These are phyloP conservation scores for Aphelinus certus DNA, from an alignment of 1,140 invertebrate species.

Conservation along the genomic window DNA sequence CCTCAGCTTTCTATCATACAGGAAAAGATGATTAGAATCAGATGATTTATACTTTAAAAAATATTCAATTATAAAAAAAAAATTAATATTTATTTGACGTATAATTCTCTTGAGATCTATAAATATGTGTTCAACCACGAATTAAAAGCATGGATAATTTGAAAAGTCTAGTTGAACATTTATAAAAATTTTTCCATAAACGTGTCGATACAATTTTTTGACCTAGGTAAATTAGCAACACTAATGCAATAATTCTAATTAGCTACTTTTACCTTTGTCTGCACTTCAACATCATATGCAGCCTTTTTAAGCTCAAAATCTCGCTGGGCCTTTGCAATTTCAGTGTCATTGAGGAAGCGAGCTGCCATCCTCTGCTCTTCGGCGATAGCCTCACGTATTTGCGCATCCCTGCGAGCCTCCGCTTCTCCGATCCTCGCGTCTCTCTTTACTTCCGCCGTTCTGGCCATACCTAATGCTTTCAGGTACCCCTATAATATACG, in stretches of 20 bases:
- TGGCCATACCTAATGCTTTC: constrained; percentile 93
- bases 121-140: no score
- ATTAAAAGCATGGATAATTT: no score
- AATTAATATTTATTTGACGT: neutral
- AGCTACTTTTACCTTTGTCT: constrained; percentile 79
- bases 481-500: constrained; percentile 83
- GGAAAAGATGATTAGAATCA: no score
- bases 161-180: neutral
- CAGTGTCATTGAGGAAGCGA: constrained; percentile 91
- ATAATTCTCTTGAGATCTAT: no score
- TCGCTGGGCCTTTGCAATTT: constrained; percentile 94
- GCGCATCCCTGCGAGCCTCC: constrained; percentile 87
- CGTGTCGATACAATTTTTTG: neutral
- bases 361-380: constrained; percentile 96
- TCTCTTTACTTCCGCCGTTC: constrained; percentile 95
- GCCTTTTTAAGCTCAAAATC: constrained; percentile 98
- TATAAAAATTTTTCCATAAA: neutral
- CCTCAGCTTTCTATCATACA: constrained; percentile 80
- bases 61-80: neutral
- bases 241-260: constrained; percentile 17
- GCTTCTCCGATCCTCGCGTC: constrained; percentile 97
- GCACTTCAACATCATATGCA: constrained; percentile 95
- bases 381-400: constrained; percentile 93
- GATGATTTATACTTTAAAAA: neutral
- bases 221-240: no score